Percentiles rank a stretch among this genome's conserved stretches.
Conservation (phyloP, 2,113 vertebrate species). For the Nannobrachium achirus region DNA sequence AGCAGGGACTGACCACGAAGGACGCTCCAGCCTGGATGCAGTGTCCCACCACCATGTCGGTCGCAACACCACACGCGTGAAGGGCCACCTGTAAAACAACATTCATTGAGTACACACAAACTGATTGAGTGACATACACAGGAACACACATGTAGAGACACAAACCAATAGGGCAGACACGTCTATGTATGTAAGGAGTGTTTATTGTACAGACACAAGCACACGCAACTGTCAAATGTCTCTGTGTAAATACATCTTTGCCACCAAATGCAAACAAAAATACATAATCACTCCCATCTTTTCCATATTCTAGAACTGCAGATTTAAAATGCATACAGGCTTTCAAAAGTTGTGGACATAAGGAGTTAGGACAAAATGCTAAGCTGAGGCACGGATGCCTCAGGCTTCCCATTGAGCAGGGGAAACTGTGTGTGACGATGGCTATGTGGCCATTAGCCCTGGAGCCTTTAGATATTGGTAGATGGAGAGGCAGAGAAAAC, state of each 20-base stretch:
- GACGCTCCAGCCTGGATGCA: constrained; percentile 85
- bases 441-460: constrained; percentile 55
- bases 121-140: background rate
- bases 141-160: constrained; percentile 10
- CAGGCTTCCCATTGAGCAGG: constrained; percentile 45
- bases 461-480: constrained; percentile 26
- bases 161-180: background rate
- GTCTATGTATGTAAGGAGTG: background rate
- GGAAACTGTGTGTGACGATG: constrained; percentile 52
- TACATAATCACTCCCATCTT: constrained; percentile 42
- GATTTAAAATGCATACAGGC: constrained; percentile 43
- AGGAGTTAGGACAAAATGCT: constrained; percentile 30
- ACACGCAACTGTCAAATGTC: too few species aligned
- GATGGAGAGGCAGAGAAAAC: constrained; percentile 4
- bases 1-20: constrained; percentile 94
- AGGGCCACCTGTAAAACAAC: constrained; percentile 87
- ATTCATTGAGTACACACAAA: background rate
- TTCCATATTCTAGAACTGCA: constrained; percentile 39
- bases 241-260: too few species aligned
- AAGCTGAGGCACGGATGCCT: constrained; percentile 42
- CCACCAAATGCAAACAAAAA: too few species aligned
- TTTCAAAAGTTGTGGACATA: constrained; percentile 22
- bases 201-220: background rate
- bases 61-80: constrained; percentile 95
- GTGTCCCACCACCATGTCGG: constrained; percentile 95